Base-by-base conservation (phyloP, 2,888 invertebrate species). In the Volucella bombylans region DNA sequence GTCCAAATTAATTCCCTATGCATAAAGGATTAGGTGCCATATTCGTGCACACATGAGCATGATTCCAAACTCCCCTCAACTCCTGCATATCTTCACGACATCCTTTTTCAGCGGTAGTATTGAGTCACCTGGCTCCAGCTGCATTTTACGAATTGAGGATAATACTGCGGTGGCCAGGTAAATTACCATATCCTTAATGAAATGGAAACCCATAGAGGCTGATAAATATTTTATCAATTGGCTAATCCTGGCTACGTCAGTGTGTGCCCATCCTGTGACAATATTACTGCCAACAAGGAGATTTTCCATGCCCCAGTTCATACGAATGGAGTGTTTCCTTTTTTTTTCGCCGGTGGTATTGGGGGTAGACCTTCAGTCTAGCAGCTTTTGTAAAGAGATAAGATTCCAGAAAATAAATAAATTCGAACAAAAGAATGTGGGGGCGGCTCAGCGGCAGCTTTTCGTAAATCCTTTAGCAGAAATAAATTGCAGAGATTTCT, bases 401-500 rank as follows among this genome's bases (percentile, higher is more conserved):
- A 83, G 80, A 83, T 68, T 47, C 18, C 45, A 52, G 55, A 64
- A 69, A 71, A 61, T 59, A 59, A 23, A 39, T 72, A 64, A 62
- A 82, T 80, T 83, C 50, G 69, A 83, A 80, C 83, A 83, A 83
- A 83, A 55, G 68, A 55, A 57, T 65, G 14, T 62, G 62, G 57
- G 62, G 79, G 55, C 54, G 79, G 74, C 69, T 82, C 73, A 79
- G 39, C 68, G 74, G 62, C 62, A 82, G 82, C 79, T 79, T 83
- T 79, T 31, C 64, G 55, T 65, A 83, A 83, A 83, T 83, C 83
- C 83, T 79, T 83, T 83, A 74, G 79, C 74, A 83, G 80, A 83
- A 83, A 79, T 83, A 83, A 83, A 83, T 83, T 79, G 79, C 65
- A 74, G 83, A 83, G 83, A 83, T 83, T 83, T 83, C 83, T 83